Conservation (phyloP, 2,888 invertebrate genomes). For the Orthosia incerta region DNA sequence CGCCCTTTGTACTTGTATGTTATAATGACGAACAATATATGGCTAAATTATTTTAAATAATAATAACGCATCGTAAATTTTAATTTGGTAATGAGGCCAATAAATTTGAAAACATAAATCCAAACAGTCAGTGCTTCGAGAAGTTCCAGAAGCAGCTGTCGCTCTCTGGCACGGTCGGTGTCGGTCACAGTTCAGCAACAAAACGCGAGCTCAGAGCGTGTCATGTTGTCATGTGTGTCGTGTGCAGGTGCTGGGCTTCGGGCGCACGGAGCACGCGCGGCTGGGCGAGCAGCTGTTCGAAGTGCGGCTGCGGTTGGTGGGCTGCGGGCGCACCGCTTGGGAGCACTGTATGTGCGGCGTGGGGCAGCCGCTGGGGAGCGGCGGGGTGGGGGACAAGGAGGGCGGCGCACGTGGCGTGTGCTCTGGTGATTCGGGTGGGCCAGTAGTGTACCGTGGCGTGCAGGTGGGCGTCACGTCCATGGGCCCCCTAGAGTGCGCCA, state of each 20-base stretch:
- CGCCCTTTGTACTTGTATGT: neutral
- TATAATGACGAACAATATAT: neutral
- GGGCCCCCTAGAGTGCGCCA: conserved; percentile 81
- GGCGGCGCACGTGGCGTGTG: conserved; percentile 78
- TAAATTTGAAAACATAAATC: too few relatives aligned
- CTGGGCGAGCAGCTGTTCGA: conserved; percentile 79
- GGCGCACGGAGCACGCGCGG: conserved; percentile 76
- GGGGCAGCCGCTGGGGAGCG: conserved; percentile 64
- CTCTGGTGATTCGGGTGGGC: conserved; percentile 86
- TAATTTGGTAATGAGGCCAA: too few relatives aligned
- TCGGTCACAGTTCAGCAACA: neutral
- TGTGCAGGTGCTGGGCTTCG: conserved; percentile 82
- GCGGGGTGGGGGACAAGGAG: conserved; percentile 33
- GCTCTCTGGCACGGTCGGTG: neutral
- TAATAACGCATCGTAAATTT: neutral
- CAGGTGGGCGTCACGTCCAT: conserved; percentile 83
- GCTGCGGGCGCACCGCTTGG: conserved; percentile 79
- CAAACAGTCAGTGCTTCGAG: neutral
- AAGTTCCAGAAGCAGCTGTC: neutral
- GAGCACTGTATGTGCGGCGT: conserved; percentile 78
- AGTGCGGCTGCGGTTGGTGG: conserved; percentile 75
- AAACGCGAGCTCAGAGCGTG: too few relatives aligned
- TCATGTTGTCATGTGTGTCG: neutral
- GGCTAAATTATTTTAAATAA: neutral
- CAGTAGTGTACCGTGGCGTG: conserved; percentile 62